phyloP scores from a whole-genome alignment of 2,797 vertebrate species.

The Selene dorsalis region DNA sequence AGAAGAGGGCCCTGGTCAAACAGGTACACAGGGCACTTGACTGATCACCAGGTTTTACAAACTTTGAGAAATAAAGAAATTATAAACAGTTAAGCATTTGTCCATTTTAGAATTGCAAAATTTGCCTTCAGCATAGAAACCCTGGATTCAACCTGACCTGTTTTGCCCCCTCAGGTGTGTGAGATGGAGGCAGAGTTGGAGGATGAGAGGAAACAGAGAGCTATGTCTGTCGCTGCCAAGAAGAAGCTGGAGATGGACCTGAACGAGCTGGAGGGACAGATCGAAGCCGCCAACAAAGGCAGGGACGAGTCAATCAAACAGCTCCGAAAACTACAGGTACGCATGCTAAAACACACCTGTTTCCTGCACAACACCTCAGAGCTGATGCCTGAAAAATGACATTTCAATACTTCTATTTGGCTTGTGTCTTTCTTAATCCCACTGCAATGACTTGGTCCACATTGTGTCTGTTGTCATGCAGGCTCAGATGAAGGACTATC shows the following conservation, averaged over 20 bases:
- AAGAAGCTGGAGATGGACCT: slow-evolving; percentile 99
- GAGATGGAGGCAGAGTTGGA: slow-evolving; percentile 97
- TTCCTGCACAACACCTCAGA: background rate
- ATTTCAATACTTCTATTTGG: background rate
- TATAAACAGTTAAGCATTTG: background rate
- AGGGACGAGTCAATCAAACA: slow-evolving; percentile 97
- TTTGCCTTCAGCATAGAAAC: background rate
- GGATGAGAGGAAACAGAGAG: slow-evolving; percentile 96
- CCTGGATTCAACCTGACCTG: background rate
- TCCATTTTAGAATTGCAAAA: background rate
- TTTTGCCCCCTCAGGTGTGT: slow-evolving; percentile 83
- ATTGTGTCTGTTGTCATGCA: slow-evolving; percentile 62
- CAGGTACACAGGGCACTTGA: slow-evolving; percentile 80
- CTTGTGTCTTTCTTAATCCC: background rate
- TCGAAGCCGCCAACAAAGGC: slow-evolving; percentile 94
- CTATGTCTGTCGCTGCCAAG: slow-evolving; percentile 92
- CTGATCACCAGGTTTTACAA: background rate
- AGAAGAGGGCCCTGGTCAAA: slow-evolving; percentile 93
- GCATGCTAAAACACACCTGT: background rate
- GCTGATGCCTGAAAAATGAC: background rate
- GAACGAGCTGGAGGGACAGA: slow-evolving; percentile 95
- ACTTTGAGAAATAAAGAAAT: background rate
- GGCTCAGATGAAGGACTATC: slow-evolving; percentile 99
- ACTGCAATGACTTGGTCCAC: background rate
- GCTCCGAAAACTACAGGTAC: slow-evolving; percentile 95